phyloP scores from a whole-genome alignment of 2,113 vertebrate species.

The Zeus faber region DNA sequence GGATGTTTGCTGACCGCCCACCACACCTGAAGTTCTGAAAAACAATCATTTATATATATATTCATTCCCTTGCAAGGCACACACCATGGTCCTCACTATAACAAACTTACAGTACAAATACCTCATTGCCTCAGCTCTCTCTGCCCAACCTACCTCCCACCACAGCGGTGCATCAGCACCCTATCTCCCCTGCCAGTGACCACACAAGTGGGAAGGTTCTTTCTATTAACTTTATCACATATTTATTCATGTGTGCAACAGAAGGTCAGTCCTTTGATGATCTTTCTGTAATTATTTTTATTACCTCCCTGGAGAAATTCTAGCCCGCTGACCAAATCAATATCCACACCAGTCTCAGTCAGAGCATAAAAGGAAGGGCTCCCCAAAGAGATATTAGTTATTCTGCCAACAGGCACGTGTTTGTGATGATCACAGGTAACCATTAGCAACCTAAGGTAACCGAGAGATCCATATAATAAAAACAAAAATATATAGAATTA shows the following conservation, averaged over 20 bases:
- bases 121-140: too few species aligned
- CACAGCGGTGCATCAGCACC: not conserved
- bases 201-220: constrained; percentile 45
- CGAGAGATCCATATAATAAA: constrained; percentile 42
- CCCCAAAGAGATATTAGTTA: constrained; percentile 74
- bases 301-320: constrained; percentile 75
- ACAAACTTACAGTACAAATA: too few species aligned
- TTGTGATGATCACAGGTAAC: constrained; percentile 59
- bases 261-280: constrained; percentile 75
- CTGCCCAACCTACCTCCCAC: too few species aligned
- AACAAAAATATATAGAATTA: too few species aligned
- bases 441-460: constrained; percentile 62
- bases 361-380: constrained; percentile 66
- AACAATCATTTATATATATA: too few species aligned
- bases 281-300: constrained; percentile 81
- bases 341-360: constrained; percentile 60
- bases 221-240: constrained; percentile 56
- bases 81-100: too few species aligned
- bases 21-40: too few species aligned
- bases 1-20: too few species aligned
- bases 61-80: too few species aligned
- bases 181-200: constrained; percentile 28
- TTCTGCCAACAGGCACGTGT: constrained; percentile 58
- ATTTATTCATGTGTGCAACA: constrained; percentile 74
- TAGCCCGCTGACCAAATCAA: constrained; percentile 74